phyloP scores from a whole-genome alignment of 1,140 invertebrate species.

The Leguminivora glycinivorella region DNA sequence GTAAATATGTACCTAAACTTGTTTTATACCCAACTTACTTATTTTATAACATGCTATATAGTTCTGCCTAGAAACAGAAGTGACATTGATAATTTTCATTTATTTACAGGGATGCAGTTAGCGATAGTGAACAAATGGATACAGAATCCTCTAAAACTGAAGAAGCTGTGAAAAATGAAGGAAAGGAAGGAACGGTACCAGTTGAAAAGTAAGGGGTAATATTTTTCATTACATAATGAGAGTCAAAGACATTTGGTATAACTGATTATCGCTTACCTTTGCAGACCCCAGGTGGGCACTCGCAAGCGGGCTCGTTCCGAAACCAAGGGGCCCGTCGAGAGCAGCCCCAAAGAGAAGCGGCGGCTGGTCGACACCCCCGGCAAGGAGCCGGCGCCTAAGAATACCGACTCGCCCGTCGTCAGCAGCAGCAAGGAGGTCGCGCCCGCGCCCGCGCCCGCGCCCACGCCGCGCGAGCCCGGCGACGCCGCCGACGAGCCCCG shows the following conservation, averaged over 20 bases:
- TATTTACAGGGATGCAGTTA: constrained; percentile 40
- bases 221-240: constrained; percentile 21
- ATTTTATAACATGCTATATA: no score
- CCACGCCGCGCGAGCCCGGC: neutral
- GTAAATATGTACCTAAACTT: neutral
- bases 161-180: constrained; percentile 51
- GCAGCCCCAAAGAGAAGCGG: constrained; percentile 47
- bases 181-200: constrained; percentile 49
- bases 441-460: neutral
- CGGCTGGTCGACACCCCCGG: constrained; percentile 39
- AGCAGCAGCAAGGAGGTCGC: constrained; percentile 31
- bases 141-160: constrained; percentile 47
- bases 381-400: constrained; percentile 33
- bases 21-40: no score
- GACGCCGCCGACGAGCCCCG: neutral
- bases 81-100: neutral
- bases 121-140: constrained; percentile 53
- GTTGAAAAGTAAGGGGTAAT: constrained; percentile 46
- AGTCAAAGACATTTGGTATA: neutral
- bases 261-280: constrained; percentile 36
- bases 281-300: constrained; percentile 41
- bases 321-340: constrained; percentile 55
- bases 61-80: no score
- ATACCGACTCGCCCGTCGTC: constrained; percentile 27
- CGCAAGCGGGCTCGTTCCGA: constrained; percentile 60